Base-by-base conservation (phyloP, 2,888 invertebrate species). In the Lithophane semibrunnea region DNA sequence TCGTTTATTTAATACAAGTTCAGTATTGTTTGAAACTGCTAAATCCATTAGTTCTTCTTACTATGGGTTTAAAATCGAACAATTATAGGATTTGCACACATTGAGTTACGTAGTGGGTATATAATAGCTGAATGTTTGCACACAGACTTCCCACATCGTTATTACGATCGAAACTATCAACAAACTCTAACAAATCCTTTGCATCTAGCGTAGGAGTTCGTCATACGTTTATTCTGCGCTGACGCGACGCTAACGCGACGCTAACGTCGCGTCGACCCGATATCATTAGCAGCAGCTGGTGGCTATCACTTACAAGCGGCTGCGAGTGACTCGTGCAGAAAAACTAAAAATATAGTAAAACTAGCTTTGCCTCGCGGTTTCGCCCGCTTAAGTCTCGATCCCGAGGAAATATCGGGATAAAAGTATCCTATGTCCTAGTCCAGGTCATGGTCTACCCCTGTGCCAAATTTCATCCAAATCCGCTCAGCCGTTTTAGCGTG, bases 31-130 rank as follows among this genome's bases (percentile, higher is more conserved):
- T 24, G 37, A 42, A 68, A 70, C 12, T 29, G 29, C 29, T 18
- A 56, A 58, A 70, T 5, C 9, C 58, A 58, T 80, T 69, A 37
- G 37, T 24, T 16, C 60, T 60, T 21, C 8, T 47, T 56, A 29
- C 21, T 79, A 12, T 79, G 56, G 16, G 16, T 47, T 79, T 47
- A 16, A 77, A 66, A 61, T 42, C 16, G 8, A 54, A 37, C 21
- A 29, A 76, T 54, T 73, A n/a, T 44, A 4, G 9, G 21, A 29
- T 77, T 61, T 18, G 18, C n/a, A 54, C n/a, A 29, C 18, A 21
- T 54, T 75, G 13, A 13, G 37, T 18, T 21, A 37, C 37, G 12
- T 13, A 29, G 12, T 49, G 21, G 4, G 2, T 29, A 54, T 66
- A 29, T 52, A 67, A 2, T 13, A n/a, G 42, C 9, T 64, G n/a